Conservation (phyloP, 1,140 invertebrate genomes). For the Kradibia gibbosae region DNA sequence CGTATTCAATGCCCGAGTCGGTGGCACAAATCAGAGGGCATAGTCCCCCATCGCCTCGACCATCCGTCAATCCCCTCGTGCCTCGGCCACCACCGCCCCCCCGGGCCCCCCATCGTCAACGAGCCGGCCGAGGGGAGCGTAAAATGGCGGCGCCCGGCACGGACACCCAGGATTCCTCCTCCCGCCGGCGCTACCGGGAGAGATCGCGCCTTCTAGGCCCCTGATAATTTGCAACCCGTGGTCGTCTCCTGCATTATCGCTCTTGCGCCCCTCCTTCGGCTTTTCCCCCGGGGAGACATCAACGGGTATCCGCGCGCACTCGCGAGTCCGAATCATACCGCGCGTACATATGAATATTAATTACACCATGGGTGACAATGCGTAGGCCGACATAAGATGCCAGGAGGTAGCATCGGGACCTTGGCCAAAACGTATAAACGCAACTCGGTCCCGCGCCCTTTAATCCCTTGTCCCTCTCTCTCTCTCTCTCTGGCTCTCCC, state of each 20-base stretch:
- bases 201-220: background rate
- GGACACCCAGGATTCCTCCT: background rate
- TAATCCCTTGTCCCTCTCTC: slow-evolving; percentile 12
- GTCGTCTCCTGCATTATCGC: slow-evolving; percentile 17
- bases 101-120: background rate
- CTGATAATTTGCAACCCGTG: slow-evolving; percentile 5
- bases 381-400: slow-evolving; percentile 61
- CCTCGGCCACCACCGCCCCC: background rate
- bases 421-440: slow-evolving; percentile 53
- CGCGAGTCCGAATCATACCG: background rate
- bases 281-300: background rate
- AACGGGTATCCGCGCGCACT: background rate
- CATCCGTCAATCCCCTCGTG: background rate
- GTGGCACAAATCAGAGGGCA: background rate
- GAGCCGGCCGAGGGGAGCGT: background rate
- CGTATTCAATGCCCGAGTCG: too few relatives aligned
- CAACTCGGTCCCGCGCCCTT: slow-evolving; percentile 52
- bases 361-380: slow-evolving; percentile 70
- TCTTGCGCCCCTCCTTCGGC: background rate
- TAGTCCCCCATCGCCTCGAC: too few relatives aligned
- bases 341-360: slow-evolving; percentile 70
- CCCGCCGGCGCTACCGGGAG: background rate
- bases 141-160: background rate
- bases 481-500: background rate
- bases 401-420: slow-evolving; percentile 60